A percentile compares a stretch with the other conserved stretches of the same genome.
Evolutionary conservation across 2,797 vertebrate species (phyloP).

Genomic region (Esox lucius): DNA sequence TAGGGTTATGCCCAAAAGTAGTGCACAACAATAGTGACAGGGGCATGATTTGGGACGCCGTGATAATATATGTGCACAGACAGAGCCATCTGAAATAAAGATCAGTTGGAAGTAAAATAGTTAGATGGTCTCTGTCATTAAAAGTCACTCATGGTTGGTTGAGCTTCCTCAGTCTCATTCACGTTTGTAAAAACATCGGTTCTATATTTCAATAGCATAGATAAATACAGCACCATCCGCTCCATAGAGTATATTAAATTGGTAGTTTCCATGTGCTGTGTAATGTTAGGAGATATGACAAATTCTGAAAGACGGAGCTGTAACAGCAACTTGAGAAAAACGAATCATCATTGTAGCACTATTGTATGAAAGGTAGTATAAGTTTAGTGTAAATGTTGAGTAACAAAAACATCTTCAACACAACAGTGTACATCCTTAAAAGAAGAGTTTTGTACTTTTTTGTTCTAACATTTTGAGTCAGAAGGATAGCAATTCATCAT

Average conservation of each 20-base stretch:
- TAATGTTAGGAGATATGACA: not conserved
- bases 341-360: not conserved
- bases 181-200: slow-evolving; percentile 65
- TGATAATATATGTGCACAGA: slow-evolving; percentile 13
- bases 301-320: not conserved
- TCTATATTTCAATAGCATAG: slow-evolving; percentile 51
- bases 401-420: no score
- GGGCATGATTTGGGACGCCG: not conserved
- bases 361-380: not conserved
- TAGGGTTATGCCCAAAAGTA: not conserved
- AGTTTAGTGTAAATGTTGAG: not conserved
- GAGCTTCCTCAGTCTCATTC: slow-evolving; percentile 61
- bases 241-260: not conserved
- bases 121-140: slow-evolving; percentile 52
- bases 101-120: slow-evolving; percentile 53
- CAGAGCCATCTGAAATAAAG: slow-evolving; percentile 50
- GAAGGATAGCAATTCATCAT: not conserved
- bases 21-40: not conserved
- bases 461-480: no score
- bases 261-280: not conserved
- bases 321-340: not conserved
- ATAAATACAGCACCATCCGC: slow-evolving; percentile 24
- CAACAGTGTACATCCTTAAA: no score
- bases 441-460: not conserved
- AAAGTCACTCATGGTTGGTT: slow-evolving; percentile 50